Evolutionary conservation across 2,888 invertebrate genomes (phyloP), one percentile per base, ranked within the genome.

Genomic region (Sarcophaga carnaria): DNA sequence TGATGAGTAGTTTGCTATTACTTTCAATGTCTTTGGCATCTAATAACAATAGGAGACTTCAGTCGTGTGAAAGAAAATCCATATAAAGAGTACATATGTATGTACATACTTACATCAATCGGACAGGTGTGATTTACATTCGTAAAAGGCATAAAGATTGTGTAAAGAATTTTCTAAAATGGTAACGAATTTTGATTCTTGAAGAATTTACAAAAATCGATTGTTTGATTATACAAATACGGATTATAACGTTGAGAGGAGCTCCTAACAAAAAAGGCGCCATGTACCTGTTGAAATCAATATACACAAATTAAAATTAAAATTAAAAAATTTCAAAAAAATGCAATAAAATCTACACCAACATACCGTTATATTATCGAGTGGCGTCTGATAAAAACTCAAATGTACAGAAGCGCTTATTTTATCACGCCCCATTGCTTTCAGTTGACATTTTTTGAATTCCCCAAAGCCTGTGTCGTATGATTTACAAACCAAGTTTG

Each of bases 81-180:
- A 25, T 25, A 3, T 25, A 25, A 25, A 25, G 3, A 25, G 1
- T 25, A 25, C 25, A 3, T 25, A 25, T 25, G 3, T 25, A 25
- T 22, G 22, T 1, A 22, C 3, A 22, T 22, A 70, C 54, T 37
- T 70, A 70, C 70, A 70, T 70, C 20, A 4, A 47, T 2, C 1
- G 70, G 70, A 54, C 70, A 70, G 5, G 22, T 20, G 14, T 70
- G 70, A 20, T 70, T 70, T 4, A 37, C 0, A 54, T 70, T 70
- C 4, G 59, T 12, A 70, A 0, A 47, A 1, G 22, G 47, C 12
- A 4, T 54, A 14, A 20, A 10, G 12, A 3, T 54, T 17, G 45
- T 8, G 5, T 2, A 54, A 8, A 70, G 0, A 6, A 70, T 70
- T 20, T 70, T 70, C 70, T 59, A 70, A 54, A 70, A 70, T 25